phyloP scores from a whole-genome alignment of 2,113 vertebrate genomes.

The Pachycephala philippinensis region DNA sequence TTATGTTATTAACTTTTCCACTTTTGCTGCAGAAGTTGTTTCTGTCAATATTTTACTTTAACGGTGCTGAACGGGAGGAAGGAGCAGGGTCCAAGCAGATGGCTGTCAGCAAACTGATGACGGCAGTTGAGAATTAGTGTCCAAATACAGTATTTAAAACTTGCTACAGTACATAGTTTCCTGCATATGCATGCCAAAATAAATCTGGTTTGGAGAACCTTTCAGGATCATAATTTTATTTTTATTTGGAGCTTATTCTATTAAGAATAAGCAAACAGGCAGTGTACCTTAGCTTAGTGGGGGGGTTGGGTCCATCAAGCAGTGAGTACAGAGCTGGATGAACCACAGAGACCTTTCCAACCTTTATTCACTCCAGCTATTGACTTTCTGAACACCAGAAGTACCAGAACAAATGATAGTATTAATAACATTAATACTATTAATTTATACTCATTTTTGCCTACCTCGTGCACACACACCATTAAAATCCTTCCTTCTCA shows the following conservation, averaged over 20 bases:
- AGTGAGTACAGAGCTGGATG: background rate
- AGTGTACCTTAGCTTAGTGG: background rate
- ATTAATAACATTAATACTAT: background rate
- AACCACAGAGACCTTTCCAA: background rate
- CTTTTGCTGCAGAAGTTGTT: conserved; percentile 65
- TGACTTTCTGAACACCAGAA: background rate
- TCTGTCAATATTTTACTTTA: conserved; percentile 72
- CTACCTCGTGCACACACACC: background rate
- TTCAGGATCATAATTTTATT: conserved; percentile 65
- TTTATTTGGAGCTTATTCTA: conserved; percentile 61
- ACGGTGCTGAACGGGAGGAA: conserved; percentile 65
- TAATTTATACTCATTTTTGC: background rate
- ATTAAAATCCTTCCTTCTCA: background rate
- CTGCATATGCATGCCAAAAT: conserved; percentile 73
- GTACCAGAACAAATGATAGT: background rate
- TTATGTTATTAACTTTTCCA: conserved; percentile 61
- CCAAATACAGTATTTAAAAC: conserved; percentile 78
- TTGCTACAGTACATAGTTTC: conserved; percentile 75
- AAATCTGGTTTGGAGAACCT: conserved; percentile 74
- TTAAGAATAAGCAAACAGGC: conserved; percentile 40
- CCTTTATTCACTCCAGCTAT: background rate
- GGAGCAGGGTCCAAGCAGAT: conserved; percentile 77
- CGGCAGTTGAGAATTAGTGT: conserved; percentile 75
- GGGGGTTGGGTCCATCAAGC: background rate
- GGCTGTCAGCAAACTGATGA: conserved; percentile 77